A percentile compares a stretch with the other conserved stretches of the same genome.
These are phyloP conservation scores for Electrona antarctica DNA, from an alignment of 2,113 vertebrate genomes.

Conservation along the genomic window DNA sequence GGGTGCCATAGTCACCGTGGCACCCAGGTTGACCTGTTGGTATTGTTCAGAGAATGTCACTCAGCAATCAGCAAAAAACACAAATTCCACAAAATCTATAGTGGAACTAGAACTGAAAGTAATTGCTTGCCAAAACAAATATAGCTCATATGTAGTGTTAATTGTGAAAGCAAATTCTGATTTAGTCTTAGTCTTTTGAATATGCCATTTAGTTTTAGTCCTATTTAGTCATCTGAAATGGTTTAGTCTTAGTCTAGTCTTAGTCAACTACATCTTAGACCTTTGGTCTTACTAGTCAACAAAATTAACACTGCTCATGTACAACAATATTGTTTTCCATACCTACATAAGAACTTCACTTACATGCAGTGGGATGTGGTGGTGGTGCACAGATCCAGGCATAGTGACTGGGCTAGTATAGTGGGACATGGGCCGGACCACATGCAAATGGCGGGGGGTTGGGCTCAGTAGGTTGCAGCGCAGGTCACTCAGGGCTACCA, in stretches of 20 bases:
- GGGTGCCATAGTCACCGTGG: slow-evolving; percentile 85
- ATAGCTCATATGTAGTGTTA: not conserved
- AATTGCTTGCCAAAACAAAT: not conserved
- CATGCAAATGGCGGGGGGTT: slow-evolving; percentile 87
- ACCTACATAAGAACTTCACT: slow-evolving; percentile 1
- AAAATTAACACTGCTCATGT: too few species aligned
- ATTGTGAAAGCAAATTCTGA: too few species aligned
- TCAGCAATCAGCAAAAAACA: not conserved
- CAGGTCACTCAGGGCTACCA: slow-evolving; percentile 89
- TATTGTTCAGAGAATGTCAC: not conserved
- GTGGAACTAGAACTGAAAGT: not conserved
- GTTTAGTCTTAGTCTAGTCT: too few species aligned
- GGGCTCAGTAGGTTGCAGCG: slow-evolving; percentile 86
- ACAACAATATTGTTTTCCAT: not conserved
- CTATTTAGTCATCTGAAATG: too few species aligned
- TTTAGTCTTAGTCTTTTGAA: too few species aligned
- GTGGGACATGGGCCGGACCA: slow-evolving; percentile 90
- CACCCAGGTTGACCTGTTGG: slow-evolving; percentile 88
- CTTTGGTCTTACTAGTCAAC: too few species aligned
- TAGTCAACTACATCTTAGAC: too few species aligned
- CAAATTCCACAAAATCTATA: not conserved
- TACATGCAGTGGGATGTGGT: slow-evolving; percentile 87
- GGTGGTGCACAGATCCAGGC: slow-evolving; percentile 81
- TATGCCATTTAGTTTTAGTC: too few species aligned
- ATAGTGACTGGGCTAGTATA: slow-evolving; percentile 85